Evolutionary conservation across 2,888 invertebrate species (phyloP), one percentile per base, ranked within the genome.

Genomic region (Xylocampa areola): DNA sequence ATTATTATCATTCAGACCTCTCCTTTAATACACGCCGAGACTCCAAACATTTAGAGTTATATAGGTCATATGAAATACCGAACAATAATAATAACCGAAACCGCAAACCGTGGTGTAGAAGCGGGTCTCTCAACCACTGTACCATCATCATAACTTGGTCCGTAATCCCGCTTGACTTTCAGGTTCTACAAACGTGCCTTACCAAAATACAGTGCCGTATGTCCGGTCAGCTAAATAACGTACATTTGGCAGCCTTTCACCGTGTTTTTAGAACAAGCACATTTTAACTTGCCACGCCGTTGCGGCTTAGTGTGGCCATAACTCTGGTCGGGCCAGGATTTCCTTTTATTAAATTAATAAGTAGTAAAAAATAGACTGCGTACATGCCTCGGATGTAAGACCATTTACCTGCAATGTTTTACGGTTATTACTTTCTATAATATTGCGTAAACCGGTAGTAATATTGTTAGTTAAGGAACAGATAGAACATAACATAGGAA

Each of bases 191-290:
- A 11, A 25, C 62, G 59, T 13, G 19, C 1, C 17, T 19, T 29
- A 4, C 8, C 17, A 10, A 0, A 59, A 58, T 29, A 33, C 2
- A 2, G 0, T 14, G 2, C 51, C 68, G 72, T 85, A 45, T 79
- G 51, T 79, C 68, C 40, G 14, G 7, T 13, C 27, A 52, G 41
- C 68, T 73, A 81, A 83, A 82, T 82, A 81, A 81, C 83, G 73
- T 73, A 80, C 81, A 86, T 86, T 89, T 89, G 86, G 87, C 87
- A 85, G 83, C 66, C 75, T 78, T 79, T 80, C 80, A 73, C 79
- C 76, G 72, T 81, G 85, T 86, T 88, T 87, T 87, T 84, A 86
- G 85, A 85, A 85, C 85, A 84, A 85, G 85, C 83, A 79, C 82
- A 80, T 83, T 87, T 85, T 82, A 84, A 85, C 80, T 83, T 71